phyloP scores from a whole-genome alignment of 2,113 vertebrate species.

The Tyto alba region DNA sequence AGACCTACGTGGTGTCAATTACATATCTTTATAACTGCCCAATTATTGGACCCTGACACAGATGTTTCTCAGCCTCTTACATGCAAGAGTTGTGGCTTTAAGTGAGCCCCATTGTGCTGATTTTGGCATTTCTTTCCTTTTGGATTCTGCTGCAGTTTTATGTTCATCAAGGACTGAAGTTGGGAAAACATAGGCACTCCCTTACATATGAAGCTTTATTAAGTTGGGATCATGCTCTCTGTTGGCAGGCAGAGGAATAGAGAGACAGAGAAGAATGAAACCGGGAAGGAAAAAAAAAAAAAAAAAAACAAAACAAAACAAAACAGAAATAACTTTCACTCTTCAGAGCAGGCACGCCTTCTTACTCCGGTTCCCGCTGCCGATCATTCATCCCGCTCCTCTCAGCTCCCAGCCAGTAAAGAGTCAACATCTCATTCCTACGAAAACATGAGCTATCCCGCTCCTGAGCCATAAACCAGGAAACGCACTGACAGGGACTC shows the following conservation, averaged over 20 bases:
- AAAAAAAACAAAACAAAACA: background rate
- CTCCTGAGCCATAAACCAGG: background rate
- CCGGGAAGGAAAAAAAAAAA: background rate
- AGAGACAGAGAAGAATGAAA: slow-evolving; percentile 53
- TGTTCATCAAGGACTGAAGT: slow-evolving; percentile 29
- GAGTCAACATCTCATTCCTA: slow-evolving; percentile 5
- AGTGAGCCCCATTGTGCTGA: background rate
- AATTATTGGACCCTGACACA: background rate
- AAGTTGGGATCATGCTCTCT: slow-evolving; percentile 75
- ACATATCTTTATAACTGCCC: background rate
- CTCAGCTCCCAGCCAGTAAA: slow-evolving; percentile 28
- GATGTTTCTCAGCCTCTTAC: background rate
- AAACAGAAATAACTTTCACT: slow-evolving; percentile 65
- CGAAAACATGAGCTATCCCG: slow-evolving; percentile 5
- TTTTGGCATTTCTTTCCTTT: slow-evolving; percentile 2
- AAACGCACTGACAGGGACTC: background rate
- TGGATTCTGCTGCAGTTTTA: slow-evolving; percentile 27
- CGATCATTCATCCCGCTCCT: slow-evolving; percentile 49
- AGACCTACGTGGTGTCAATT: background rate
- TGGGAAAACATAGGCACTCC: slow-evolving; percentile 60
- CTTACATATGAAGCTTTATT: slow-evolving; percentile 32
- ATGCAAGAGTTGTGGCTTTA: background rate
- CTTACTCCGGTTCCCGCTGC: slow-evolving; percentile 41
- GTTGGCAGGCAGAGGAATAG: slow-evolving; percentile 71
- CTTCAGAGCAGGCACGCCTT: slow-evolving; percentile 45